phyloP scores from a whole-genome alignment of 2,888 invertebrate species.

The Eilema sororculum region DNA sequence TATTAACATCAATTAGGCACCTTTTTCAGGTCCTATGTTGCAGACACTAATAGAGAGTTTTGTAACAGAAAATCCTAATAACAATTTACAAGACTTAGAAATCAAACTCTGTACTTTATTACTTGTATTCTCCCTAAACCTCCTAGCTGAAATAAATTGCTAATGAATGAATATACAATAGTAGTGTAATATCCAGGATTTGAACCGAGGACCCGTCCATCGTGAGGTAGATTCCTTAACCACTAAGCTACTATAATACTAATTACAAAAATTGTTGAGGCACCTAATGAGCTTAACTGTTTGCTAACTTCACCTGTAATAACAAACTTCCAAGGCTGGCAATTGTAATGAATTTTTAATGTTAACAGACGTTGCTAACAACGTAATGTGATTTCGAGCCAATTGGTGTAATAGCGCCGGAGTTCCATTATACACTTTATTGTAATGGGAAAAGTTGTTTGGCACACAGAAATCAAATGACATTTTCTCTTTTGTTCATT shows the following conservation, averaged over 20 bases:
- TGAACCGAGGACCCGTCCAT: neutral
- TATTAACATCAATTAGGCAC: too few relatives aligned
- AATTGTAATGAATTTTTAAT: constrained; percentile 42
- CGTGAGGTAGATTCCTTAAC: neutral
- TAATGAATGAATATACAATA: too few relatives aligned
- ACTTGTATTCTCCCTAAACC: too few relatives aligned
- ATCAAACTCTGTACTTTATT: too few relatives aligned
- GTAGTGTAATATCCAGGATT: too few relatives aligned
- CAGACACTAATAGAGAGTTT: too few relatives aligned
- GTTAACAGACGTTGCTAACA: constrained; percentile 23
- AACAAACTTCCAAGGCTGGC: constrained; percentile 28
- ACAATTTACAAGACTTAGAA: too few relatives aligned
- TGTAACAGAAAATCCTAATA: too few relatives aligned
- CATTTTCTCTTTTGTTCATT: constrained; percentile 15
- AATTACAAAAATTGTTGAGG: constrained; percentile 30
- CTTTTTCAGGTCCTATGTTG: neutral
- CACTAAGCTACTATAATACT: neutral
- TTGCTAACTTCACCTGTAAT: constrained; percentile 18
- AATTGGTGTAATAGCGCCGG: constrained; percentile 32
- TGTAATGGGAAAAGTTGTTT: constrained; percentile 34
- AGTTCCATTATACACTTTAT: constrained; percentile 23
- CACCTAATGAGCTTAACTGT: constrained; percentile 18
- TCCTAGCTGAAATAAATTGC: too few relatives aligned
- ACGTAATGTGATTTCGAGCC: constrained; percentile 29
- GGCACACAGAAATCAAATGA: constrained; percentile 16